Base-by-base conservation (phyloP, 2,797 vertebrate genomes). In the Myotis myotis region DNA sequence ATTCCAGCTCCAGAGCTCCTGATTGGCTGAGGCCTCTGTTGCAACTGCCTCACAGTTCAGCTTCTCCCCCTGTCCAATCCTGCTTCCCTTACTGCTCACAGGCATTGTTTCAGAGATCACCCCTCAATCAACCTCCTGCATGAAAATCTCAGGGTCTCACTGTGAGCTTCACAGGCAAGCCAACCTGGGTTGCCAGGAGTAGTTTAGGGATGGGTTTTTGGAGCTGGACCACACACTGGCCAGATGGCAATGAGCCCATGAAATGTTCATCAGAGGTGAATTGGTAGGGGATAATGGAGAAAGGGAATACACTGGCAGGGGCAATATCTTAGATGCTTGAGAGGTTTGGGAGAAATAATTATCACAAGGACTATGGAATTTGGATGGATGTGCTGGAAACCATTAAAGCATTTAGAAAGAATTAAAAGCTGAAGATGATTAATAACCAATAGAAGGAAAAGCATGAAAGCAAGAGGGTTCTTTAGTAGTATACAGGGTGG, bases 371-470 rank as follows among this genome's bases (percentile, higher is more conserved):
- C 55, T 23, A 51, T 71, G 12, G 28, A 78, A 82, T 72, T 91
- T 95, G 80, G 17, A 49, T 86, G 64, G 1, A 11, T 87, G 1
- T 76, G 5, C 70, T 81, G 36, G 49, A n/a, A n/a, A 55, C 81
- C 57, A 78, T 55, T 60, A 93, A 38, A 47, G 6, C 17, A 78
- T 53, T 85, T 81, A 91, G 95, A 83, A 95, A 81, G 47, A 91
- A 47, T 82, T 57, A 86, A 81, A 89, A 82, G 28, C 49, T 15
- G 19, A 72, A 41, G 33, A 41, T 87, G 33, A 83, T 66, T 92
- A 89, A 89, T 80, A 74, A 81, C 13, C 13, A 89, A 11, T 23
- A 62, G 64, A 81, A 86, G 41, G 53, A 55, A 86, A 78, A 89
- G 55, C 25, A 11, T 49, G 49, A 92, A 75, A 84, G 44, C 53